Base-by-base conservation (phyloP, 1,140 invertebrate genomes). In the Tigriopus japonicus region DNA sequence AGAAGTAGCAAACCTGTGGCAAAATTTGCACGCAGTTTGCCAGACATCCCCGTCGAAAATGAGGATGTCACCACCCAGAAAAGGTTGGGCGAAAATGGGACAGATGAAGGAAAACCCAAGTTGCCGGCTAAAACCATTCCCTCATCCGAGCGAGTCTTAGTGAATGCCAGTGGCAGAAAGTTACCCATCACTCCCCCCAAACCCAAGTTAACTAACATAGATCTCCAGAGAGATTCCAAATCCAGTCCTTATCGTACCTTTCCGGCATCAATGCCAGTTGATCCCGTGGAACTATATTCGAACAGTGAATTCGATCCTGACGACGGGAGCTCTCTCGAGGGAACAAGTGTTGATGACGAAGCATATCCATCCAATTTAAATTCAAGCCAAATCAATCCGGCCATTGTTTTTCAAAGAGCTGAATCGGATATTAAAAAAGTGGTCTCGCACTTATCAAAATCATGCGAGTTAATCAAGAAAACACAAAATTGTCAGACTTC, bases 221-320 rank as follows among this genome's bases (percentile, higher is more conserved):
- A 35, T 35, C 28, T 35, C 9, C 28, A 35, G 28, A 3, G 28
- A 35, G 28, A 35, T 35, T 9, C 9, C 28, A 35, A 35, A 35
- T 35, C 28, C 28, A 35, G 28, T 35, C 28, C 28, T 35, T 3
- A 9, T 35, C 28, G 28, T 35, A 35, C 28, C 28, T 35, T 35
- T 35, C 28, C 28, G 28, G 28, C 28, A 9, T 35, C 28, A 35
- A 35, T 35, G 3, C 9, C 28, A 35, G 28, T 35, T 3, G 28
- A 35, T 35, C 28, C 28, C 28, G 17, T 35, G 2, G 56, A 58
- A 35, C 24, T 58, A 1, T 58, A 41, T n/a, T 40, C 56, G 5
- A 58, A 58, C n/a, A 58, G 56, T 17, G 24, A 58, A 13, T 58
- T 58, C 17, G 56, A 58, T 58, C 56, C 23, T n/a, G 40, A 58